A percentile compares a stretch with the other conserved stretches of the same genome.
Conservation (phyloP, 2,797 vertebrate species). For the Pipistrellus kuhlii region DNA sequence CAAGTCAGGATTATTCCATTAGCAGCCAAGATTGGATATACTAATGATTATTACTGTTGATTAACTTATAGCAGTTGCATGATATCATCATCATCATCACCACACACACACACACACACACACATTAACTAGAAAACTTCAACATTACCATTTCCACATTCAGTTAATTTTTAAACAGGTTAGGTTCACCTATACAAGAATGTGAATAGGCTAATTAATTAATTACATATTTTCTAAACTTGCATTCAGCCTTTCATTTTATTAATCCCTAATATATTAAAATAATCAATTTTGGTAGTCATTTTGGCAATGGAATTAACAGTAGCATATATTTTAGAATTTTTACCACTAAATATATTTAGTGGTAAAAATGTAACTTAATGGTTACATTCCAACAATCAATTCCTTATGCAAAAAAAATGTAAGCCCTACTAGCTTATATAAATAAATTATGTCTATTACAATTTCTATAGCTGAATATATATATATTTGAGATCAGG, state of each 20-base stretch:
- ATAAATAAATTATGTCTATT: neutral
- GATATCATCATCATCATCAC: neutral
- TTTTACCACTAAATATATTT: neutral
- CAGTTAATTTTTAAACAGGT: neutral
- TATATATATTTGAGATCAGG: neutral
- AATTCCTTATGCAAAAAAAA: neutral
- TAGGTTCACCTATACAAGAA: neutral
- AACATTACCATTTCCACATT: neutral
- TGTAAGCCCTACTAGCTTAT: neutral
- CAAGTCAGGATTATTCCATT: neutral
- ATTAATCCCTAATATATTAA: neutral
- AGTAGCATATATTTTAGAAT: neutral
- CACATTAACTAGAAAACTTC: neutral
- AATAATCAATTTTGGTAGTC: neutral
- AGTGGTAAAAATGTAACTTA: no score
- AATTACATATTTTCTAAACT: neutral
- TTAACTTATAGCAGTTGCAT: neutral
- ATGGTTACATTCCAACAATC: neutral
- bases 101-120: neutral
- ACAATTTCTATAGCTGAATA: neutral
- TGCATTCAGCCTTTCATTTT: neutral
- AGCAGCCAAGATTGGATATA: neutral
- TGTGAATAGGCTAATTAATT: neutral
- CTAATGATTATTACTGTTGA: neutral
- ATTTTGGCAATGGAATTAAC: neutral